Percentiles rank a stretch among this genome's conserved stretches.
phyloP scores from a whole-genome alignment of 2,888 invertebrate species.

The Rhingia campestris region DNA sequence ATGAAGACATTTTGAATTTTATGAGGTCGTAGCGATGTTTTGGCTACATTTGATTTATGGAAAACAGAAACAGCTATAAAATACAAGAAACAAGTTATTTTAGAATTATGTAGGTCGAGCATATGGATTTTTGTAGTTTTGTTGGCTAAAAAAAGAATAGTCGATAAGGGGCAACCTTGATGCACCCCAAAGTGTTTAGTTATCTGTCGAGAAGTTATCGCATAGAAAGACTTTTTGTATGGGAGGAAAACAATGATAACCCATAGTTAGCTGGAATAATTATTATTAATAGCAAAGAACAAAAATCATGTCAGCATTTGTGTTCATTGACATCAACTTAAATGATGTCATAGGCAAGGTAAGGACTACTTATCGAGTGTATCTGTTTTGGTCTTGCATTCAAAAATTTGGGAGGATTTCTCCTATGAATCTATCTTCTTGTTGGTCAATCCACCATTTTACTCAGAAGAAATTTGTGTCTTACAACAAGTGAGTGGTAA shows the following conservation, averaged over 20 bases:
- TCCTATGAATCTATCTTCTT: too few species aligned
- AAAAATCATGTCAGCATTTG: neutral
- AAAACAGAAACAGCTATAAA: too few species aligned
- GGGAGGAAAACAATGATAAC: slow-evolving; percentile 3
- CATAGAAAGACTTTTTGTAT: neutral
- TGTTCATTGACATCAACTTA: too few species aligned
- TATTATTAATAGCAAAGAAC: neutral
- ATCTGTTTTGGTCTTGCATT: too few species aligned
- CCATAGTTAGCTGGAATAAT: neutral
- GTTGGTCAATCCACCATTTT: too few species aligned
- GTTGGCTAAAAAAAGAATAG: slow-evolving; percentile 1
- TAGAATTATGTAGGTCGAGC: neutral
- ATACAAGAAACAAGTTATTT: neutral
- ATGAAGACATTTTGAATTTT: neutral
- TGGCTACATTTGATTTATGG: neutral
- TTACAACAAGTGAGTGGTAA: too few species aligned
- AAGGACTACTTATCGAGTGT: too few species aligned
- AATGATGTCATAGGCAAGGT: too few species aligned
- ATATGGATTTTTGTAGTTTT: neutral
- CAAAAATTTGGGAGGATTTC: too few species aligned
- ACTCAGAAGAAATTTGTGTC: too few species aligned
- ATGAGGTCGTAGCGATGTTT: neutral
- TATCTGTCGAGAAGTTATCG: neutral
- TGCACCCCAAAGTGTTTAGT: slow-evolving; percentile 38
- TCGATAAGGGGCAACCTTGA: slow-evolving; percentile 44